Evolutionary conservation across 2,797 vertebrate species (phyloP), one percentile per base, ranked within the genome.

Genomic region (Ambastaia sidthimunki): DNA sequence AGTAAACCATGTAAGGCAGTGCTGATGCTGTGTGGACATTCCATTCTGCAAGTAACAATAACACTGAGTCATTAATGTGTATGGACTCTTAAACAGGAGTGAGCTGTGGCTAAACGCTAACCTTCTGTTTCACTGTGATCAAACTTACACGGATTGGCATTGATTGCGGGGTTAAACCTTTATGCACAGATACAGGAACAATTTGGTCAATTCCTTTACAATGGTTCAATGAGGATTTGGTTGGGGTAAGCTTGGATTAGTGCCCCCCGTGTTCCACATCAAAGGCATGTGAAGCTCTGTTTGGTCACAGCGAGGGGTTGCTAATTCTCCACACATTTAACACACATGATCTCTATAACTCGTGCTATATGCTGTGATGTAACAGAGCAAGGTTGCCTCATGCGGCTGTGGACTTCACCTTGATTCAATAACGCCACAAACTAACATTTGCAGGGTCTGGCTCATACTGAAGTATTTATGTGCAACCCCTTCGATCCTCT

Each of bases 21-120:
- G 76, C 85, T 82, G 87, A 80, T 85, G 81, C 71, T 76, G 78
- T 73, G 85, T 71, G 60, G 62, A 87, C 82, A 85, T 88, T 88
- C 86, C 82, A 83, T 37, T 72, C 66, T 16, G 25, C 28, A 50
- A 67, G 71, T 80, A 82, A 82, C 80, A 85, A 80, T 83, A 89
- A 86, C 84, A 83, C 81, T 70, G 75, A 72, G 81, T 84, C 81
- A 80, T 83, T 85, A 83, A 86, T 84, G 78, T 80, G 85, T 84
- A 82, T 70, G 73, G 81, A 65, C 76, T 83, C 74, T 77, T 52
- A 50, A 66, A 63, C 47, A 57, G 59, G 37, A 55, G 44, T 52
- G 67, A 71, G 57, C 28, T 63, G 6, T 3, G 31, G 34, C 44
- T 48, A 54, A 55, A 50, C 7, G 0, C 15, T 50, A 60, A 34